phyloP scores from a whole-genome alignment of 2,797 vertebrate genomes.

The Discoglossus pictus region DNA sequence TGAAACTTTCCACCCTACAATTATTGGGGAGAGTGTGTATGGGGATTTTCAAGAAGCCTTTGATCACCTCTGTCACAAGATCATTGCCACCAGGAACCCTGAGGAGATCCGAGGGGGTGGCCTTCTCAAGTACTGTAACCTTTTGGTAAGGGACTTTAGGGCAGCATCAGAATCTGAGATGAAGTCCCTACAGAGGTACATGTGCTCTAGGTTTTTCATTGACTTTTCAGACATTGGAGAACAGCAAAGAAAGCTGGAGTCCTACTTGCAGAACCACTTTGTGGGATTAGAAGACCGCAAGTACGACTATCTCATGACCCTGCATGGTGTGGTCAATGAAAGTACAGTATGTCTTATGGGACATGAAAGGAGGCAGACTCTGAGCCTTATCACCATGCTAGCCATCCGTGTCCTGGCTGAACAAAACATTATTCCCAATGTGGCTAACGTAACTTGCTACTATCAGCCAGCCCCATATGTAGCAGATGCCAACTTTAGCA shows the following conservation, averaged over 20 bases:
- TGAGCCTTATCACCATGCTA: slow-evolving; percentile 96
- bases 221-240: slow-evolving; percentile 97
- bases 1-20: slow-evolving; percentile 94
- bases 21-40: slow-evolving; percentile 95
- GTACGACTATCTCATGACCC: slow-evolving; percentile 98
- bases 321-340: slow-evolving; percentile 96
- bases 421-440: slow-evolving; percentile 97
- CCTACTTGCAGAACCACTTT: slow-evolving; percentile 99
- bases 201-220: slow-evolving; percentile 99
- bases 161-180: slow-evolving; percentile 91
- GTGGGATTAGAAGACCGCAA: slow-evolving; percentile 98
- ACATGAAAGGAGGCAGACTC: slow-evolving; percentile 94
- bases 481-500: slow-evolving; percentile 97
- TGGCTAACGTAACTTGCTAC: slow-evolving; percentile 97
- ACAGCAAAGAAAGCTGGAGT: slow-evolving; percentile 97
- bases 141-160: slow-evolving; percentile 92
- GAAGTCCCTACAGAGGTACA: slow-evolving; percentile 97
- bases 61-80: slow-evolving; percentile 93
- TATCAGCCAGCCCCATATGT: slow-evolving; percentile 98
- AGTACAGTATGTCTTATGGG: slow-evolving; percentile 99
- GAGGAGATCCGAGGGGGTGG: slow-evolving; percentile 97
- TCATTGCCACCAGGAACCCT: slow-evolving; percentile 94
- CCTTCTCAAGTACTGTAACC: slow-evolving; percentile 97
- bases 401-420: slow-evolving; percentile 93
- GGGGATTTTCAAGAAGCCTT: slow-evolving; percentile 92